Percentiles rank a stretch among this genome's conserved stretches.
These are phyloP conservation scores for Anas georgica DNA, from an alignment of 2,797 vertebrate genomes.

Conservation along the genomic window DNA sequence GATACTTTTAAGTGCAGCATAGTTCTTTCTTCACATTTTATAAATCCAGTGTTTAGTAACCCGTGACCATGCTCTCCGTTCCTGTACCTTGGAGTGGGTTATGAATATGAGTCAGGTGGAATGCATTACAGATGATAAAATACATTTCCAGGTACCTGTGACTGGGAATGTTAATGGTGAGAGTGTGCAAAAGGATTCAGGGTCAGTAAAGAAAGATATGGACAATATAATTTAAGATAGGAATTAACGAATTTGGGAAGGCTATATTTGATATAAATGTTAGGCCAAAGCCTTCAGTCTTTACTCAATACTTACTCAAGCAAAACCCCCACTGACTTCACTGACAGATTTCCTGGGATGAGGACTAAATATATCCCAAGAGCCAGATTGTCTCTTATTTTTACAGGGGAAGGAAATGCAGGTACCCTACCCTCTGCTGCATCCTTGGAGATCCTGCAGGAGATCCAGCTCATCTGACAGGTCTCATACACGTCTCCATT, in stretches of 20 bases:
- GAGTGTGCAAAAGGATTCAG: constrained; percentile 38
- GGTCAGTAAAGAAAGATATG: constrained; percentile 62
- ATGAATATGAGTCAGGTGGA: constrained; percentile 75
- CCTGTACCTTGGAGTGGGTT: constrained; percentile 52
- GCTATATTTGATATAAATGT: constrained; percentile 57
- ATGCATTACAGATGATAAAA: constrained; percentile 70
- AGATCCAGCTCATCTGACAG: neutral
- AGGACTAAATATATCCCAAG: constrained; percentile 37
- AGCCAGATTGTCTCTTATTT: neutral
- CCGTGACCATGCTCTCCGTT: constrained; percentile 69
- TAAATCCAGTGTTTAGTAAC: constrained; percentile 78
- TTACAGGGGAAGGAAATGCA: neutral
- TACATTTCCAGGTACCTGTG: constrained; percentile 64
- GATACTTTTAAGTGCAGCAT: constrained; percentile 70
- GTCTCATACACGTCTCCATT: rapidly evolving
- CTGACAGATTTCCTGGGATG: constrained; percentile 27
- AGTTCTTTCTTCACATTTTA: constrained; percentile 73
- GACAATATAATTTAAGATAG: constrained; percentile 64
- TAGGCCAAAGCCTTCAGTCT: constrained; percentile 47
- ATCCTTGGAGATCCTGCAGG: neutral
- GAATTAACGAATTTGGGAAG: constrained; percentile 64
- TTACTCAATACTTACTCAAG: constrained; percentile 56
- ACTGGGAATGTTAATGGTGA: constrained; percentile 47
- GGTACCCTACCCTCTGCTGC: neutral
- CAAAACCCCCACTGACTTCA: constrained; percentile 33